Evolutionary conservation across 2,888 invertebrate species (phyloP), one percentile per base, ranked within the genome.

Genomic region (Nipponacmea schrenckii): DNA sequence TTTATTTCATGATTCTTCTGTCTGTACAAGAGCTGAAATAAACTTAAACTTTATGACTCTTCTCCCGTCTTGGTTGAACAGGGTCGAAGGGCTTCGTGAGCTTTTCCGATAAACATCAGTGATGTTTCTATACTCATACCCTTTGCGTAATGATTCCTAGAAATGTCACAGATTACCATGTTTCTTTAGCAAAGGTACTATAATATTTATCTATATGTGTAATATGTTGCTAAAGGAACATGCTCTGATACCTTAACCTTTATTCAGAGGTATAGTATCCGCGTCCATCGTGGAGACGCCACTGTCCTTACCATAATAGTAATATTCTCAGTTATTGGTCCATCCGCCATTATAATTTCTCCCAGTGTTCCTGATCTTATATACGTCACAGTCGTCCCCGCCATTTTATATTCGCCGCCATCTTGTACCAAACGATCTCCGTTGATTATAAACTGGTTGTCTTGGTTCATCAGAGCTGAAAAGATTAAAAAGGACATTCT

Each of bases 311-410:
- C 72, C 72, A 68, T 50, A 20, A 72, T 56, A 1, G 24, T 62
- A 20, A 72, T 15, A 24, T 72, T 62, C 31, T 62, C 72, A 7
- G 15, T 63, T n/a, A 68, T 64, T 2, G 72, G 72, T 1, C 72
- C 72, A 15, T 62, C 64, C 5, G 63, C 72, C 10, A 62, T 31
- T 2, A 72, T 10, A 44, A 63, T 39, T 67, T 72, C 72, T 31
- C 64, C 50, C 26, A 56, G 17, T 45, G 24, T 24, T 7, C 44
- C 50, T 20, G 44, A 50, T 31, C 67, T 45, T 14, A 68, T 64
- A 50, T 68, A 68, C 15, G 46, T 50, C 56, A 68, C 68, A 15
- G 27, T 46, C 17, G 68, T 72, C 8, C 72, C 72, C 1, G 62
- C 68, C 8, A 63, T 48, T 4, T 45, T 24, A 26, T 70, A 70